A percentile compares a stretch with the other conserved stretches of the same genome.
phyloP scores from a whole-genome alignment of 2,113 vertebrate species.

The Oreochromis niloticus region DNA sequence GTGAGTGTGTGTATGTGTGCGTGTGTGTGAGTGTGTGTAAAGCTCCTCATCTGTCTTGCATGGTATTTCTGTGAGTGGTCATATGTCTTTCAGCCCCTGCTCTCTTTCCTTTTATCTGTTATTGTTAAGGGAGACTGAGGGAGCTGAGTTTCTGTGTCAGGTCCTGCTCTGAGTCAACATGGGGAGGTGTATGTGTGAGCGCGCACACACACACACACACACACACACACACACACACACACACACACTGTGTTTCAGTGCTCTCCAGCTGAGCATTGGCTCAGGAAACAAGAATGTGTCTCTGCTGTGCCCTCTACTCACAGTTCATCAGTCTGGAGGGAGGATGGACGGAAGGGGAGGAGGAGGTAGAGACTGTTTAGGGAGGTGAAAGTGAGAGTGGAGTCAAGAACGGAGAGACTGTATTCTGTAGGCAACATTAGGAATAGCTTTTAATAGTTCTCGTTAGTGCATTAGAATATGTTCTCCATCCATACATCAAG shows the following conservation, averaged over 20 bases:
- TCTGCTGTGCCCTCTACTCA: slow-evolving; percentile 35
- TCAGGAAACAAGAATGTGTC: slow-evolving; percentile 50
- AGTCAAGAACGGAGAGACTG: neutral
- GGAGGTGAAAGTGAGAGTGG: neutral
- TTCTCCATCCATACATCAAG: neutral
- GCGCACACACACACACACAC: too few species aligned
- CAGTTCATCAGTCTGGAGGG: slow-evolving; percentile 31
- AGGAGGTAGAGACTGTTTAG: neutral
- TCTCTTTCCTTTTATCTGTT: slow-evolving; percentile 31
- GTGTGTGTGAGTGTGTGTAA: neutral
- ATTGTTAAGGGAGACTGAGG: neutral
- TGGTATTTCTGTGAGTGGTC: neutral
- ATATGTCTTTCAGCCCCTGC: neutral
- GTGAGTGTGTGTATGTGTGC: neutral
- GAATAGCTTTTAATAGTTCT: neutral
- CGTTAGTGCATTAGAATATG: neutral
- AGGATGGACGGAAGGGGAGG: neutral
- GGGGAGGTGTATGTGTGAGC: neutral
- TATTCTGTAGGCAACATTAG: neutral
- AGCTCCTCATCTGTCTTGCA: neutral
- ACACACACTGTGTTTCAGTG: neutral
- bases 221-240: neutral
- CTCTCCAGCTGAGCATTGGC: slow-evolving; percentile 52
- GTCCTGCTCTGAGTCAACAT: slow-evolving; percentile 5
- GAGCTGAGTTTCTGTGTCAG: neutral